These are phyloP conservation scores for Copidosoma floridanum DNA, from an alignment of 1,140 invertebrate species.

Conservation along the genomic window DNA sequence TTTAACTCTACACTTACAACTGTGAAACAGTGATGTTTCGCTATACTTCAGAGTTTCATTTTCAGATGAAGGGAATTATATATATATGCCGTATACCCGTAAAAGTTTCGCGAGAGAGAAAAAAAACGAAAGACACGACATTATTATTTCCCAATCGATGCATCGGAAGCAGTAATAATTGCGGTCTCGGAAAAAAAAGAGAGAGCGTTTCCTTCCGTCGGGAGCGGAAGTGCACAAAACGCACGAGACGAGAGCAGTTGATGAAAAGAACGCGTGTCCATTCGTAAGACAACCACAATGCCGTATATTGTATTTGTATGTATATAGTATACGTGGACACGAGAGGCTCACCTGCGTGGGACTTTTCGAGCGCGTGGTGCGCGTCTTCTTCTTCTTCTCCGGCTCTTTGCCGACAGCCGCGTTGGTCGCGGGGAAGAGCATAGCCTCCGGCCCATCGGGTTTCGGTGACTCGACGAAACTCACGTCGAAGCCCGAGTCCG, in stretches of 20 bases:
- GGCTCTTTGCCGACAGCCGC: slow-evolving; percentile 45
- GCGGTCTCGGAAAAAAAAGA: too few relatives aligned
- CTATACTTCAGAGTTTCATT: too few relatives aligned
- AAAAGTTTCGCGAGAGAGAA: too few relatives aligned
- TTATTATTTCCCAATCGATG: too few relatives aligned
- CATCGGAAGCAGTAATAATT: too few relatives aligned
- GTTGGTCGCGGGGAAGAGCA: neutral
- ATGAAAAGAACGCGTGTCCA: neutral
- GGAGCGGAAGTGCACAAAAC: neutral
- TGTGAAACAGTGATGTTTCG: too few relatives aligned
- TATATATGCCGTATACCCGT: too few relatives aligned
- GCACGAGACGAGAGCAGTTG: too few relatives aligned
- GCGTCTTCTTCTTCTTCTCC: slow-evolving; percentile 51
- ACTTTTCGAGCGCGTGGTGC: slow-evolving; percentile 54
- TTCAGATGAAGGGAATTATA: too few relatives aligned
- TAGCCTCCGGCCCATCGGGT: slow-evolving; percentile 39
- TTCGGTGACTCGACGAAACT: slow-evolving; percentile 59
- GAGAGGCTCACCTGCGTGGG: slow-evolving; percentile 51
- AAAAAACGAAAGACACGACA: too few relatives aligned
- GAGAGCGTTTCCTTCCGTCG: slow-evolving; percentile 11
- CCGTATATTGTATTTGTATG: too few relatives aligned
- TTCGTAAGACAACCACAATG: neutral
- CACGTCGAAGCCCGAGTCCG: slow-evolving; percentile 68
- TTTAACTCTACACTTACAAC: too few relatives aligned
- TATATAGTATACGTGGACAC: neutral